Percentiles rank a stretch among this genome's conserved stretches.
Evolutionary conservation across 1,140 invertebrate species (phyloP).

Genomic region (Monochamus saltuarius): DNA sequence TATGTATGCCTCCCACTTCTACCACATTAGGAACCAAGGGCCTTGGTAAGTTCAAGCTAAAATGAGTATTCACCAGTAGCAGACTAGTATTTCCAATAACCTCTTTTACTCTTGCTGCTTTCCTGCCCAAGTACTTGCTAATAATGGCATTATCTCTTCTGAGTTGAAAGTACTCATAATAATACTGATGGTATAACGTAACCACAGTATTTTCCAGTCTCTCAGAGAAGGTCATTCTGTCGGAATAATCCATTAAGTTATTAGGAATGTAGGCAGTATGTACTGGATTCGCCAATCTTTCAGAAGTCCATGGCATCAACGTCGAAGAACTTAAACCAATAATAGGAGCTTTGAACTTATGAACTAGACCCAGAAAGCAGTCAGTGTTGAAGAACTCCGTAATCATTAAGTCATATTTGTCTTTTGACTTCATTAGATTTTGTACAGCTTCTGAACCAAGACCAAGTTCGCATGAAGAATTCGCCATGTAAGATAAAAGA

Average conservation of each 20-base stretch:
- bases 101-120: slow-evolving; percentile 30
- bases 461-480: no score
- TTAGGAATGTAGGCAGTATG: slow-evolving; percentile 62
- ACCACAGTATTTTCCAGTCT: slow-evolving; percentile 51
- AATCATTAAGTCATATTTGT: slow-evolving; percentile 63
- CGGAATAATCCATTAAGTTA: slow-evolving; percentile 51
- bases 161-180: slow-evolving; percentile 20
- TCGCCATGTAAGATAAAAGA: no score
- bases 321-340: slow-evolving; percentile 59
- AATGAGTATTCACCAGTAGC: slow-evolving; percentile 61
- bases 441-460: no score
- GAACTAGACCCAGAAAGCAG: slow-evolving; percentile 60
- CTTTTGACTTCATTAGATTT: slow-evolving; percentile 20
- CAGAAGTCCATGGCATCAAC: slow-evolving; percentile 53
- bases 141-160: slow-evolving; percentile 26
- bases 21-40: slow-evolving; percentile 55
- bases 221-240: slow-evolving; percentile 59
- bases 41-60: slow-evolving; percentile 53
- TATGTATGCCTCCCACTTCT: slow-evolving; percentile 62
- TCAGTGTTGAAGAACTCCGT: slow-evolving; percentile 66
- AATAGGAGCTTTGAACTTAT: slow-evolving; percentile 57
- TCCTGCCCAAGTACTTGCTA: slow-evolving; percentile 49
- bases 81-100: slow-evolving; percentile 51
- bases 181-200: slow-evolving; percentile 13
- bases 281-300: slow-evolving; percentile 57